Evolutionary conservation across 1,140 invertebrate species (phyloP), one percentile per base, ranked within the genome.

Genomic region (Neuroterus valhalla): DNA sequence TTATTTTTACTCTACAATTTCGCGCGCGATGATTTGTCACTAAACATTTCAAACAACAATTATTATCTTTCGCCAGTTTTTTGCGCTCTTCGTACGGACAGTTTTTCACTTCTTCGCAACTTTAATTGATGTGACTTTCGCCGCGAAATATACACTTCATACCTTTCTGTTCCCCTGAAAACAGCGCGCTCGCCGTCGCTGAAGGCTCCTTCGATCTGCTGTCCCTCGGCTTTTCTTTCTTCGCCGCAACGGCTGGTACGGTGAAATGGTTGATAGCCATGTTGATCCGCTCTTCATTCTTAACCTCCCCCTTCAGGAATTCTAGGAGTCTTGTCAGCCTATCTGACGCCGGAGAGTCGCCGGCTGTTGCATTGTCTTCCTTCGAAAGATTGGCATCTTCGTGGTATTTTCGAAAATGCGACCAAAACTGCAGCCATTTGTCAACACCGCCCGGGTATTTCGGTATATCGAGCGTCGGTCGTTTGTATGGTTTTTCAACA

Each of bases 311-410:
- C 43, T 73, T 71, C 31, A 84, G 71, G 45, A 86, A 82, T 66
- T 72, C 11, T 2, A 86, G 71, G 1, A 84, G 68, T n/a, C 50
- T 52, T 6, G 74, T 66, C 21, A 84, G 68, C 2, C 80, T 76
- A 66, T 79, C 70, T 3, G 72, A 55, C 81, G 84, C 6, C 84
- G 85, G 73, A 79, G 81, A 1, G 88, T 12, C 2, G 79, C 84
- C 85, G 83, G 88, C 4, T n/a, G n/a, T n/a, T n/a, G n/a, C n/a
- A n/a, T 86, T 87, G 26, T 85, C 84, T 71, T 76, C 79, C 8
- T 75, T 69, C 1, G 26, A 31, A 5, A 31, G 26, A 2, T 31
- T 31, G 26, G 26, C 26, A 31, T 31, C 26, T 31, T 31, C 26
- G 26, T 31, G 26, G 26, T 31, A 31, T 31, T 31, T 31, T 31